Base-by-base conservation (phyloP, 2,797 vertebrate genomes). In the Rhinichthys osculus region DNA sequence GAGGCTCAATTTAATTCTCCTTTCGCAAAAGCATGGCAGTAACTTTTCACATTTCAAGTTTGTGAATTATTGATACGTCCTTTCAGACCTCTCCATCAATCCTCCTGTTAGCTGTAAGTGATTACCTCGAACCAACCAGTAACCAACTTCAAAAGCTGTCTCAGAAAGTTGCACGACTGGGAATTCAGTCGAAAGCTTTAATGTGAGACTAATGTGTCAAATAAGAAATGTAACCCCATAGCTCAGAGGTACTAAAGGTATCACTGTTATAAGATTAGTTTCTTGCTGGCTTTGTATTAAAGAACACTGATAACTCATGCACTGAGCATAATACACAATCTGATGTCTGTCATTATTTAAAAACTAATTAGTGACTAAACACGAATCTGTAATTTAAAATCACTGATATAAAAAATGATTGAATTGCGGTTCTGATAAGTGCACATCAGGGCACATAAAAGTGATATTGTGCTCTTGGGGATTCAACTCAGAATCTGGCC, bases 51-150 rank as follows among this genome's bases (percentile, higher is more conserved):
- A 91, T 93, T 93, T 91, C 88, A 91, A 70, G 73, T 62, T 85
- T 86, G 79, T 94, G 89, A 91, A 94, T 95, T 93, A 94, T 95
- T 94, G 87, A 94, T 93, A 90, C 86, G 88, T 92, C 69, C 84
- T 92, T 91, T 90, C 76, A 83, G 91, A 89, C 82, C 72, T 87
- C 92, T 91, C 90, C 85, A 92, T 94, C 90, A 88, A 87, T 91
- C 91, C 90, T 87, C 66, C 87, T 85, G 87, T 82, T 91, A 85
- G 85, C 88, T 88, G 66, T 64, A 91, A 93, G 81, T 87, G 90
- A 93, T 91, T 88, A 90, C 89, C 64, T 85, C 78, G 30, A 67
- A 64, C 86, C 87, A 90, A 88, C 84, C 33, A 89, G 87, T 62
- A 83, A 73, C 57, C 78, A 70, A 76, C 80, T 88, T 82, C 85